phyloP scores from a whole-genome alignment of 2,888 invertebrate species.

The Barypeithes pellucidus region DNA sequence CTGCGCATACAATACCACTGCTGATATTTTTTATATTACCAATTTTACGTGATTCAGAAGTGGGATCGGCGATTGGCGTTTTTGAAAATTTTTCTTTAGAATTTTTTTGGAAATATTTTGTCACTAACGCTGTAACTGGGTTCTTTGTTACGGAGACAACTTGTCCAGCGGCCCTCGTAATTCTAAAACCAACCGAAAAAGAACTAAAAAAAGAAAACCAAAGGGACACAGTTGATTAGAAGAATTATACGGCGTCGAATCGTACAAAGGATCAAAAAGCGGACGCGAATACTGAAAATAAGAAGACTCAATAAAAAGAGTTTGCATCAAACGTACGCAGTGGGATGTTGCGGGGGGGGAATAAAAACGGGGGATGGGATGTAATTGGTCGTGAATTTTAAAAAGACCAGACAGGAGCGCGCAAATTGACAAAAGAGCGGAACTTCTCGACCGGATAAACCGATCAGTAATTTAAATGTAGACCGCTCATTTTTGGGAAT shows the following conservation, averaged over 20 bases:
- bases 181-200: too few species aligned
- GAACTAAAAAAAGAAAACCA: neutral
- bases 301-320: conserved; percentile 39
- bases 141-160: too few species aligned
- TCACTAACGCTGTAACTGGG: too few species aligned
- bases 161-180: too few species aligned
- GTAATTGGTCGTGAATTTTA: conserved; percentile 52
- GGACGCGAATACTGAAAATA: conserved; percentile 17
- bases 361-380: conserved; percentile 24
- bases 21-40: too few species aligned
- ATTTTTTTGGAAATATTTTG: too few species aligned
- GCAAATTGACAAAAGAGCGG: conserved; percentile 63
- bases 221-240: conserved; percentile 16
- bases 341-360: conserved; percentile 1
- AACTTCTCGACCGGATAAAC: conserved; percentile 70
- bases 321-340: conserved; percentile 25
- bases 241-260: conserved; percentile 4
- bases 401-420: conserved; percentile 38
- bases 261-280: conserved; percentile 30
- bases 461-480: conserved; percentile 71
- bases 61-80: too few species aligned
- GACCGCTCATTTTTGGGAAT: conserved; percentile 65
- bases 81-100: too few species aligned
- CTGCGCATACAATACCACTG: too few species aligned
- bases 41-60: too few species aligned